A percentile compares a stretch with the other conserved stretches of the same genome.
phyloP scores from a whole-genome alignment of 2,113 vertebrate genomes.

The Misgurnus anguillicaudatus region DNA sequence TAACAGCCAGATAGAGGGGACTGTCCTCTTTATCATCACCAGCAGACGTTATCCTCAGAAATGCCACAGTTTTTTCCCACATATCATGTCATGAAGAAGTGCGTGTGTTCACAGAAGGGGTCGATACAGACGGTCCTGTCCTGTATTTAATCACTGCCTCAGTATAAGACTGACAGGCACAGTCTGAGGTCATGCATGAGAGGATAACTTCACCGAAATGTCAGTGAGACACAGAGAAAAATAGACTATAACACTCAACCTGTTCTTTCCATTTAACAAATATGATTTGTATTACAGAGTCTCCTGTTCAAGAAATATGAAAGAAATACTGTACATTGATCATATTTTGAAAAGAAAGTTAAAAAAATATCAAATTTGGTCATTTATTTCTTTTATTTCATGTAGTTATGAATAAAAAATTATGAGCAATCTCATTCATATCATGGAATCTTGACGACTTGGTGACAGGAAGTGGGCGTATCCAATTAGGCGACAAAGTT shows the following conservation, averaged over 20 bases:
- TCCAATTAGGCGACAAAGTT: too few species aligned
- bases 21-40: constrained; percentile 16
- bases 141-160: constrained; percentile 38
- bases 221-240: constrained; percentile 7
- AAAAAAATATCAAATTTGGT: too few species aligned
- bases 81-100: constrained; percentile 6
- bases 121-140: constrained; percentile 8
- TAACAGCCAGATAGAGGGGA: neutral
- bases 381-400: too few species aligned
- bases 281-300: neutral
- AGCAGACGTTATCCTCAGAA: constrained; percentile 11
- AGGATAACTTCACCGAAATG: constrained; percentile 31
- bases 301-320: neutral
- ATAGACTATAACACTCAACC: neutral
- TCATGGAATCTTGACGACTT: too few species aligned
- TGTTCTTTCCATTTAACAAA: neutral
- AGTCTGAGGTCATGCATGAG: constrained; percentile 31
- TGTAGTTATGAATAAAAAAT: too few species aligned
- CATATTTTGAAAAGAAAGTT: too few species aligned
- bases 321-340: too few species aligned
- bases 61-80: neutral
- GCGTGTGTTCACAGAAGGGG: constrained; percentile 20
- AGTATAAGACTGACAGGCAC: constrained; percentile 33
- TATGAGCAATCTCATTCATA: too few species aligned
- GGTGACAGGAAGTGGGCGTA: too few species aligned